Evolutionary conservation across 2,113 vertebrate genomes (phyloP), one percentile per base, ranked within the genome.

Genomic region (Bungarus multicinctus): DNA sequence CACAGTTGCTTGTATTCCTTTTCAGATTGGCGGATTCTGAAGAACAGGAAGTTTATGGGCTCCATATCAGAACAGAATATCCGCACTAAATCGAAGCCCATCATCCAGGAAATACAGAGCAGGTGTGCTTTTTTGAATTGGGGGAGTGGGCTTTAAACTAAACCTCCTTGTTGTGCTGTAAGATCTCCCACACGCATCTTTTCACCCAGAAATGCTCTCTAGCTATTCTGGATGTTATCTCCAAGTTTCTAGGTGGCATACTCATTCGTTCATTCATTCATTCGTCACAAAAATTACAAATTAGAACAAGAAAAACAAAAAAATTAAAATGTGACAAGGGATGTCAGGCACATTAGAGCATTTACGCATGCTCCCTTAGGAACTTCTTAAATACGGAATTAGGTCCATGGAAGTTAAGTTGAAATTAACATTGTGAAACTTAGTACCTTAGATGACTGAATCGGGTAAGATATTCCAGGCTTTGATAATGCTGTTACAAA

Each of bases 11-110:
- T 55, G 3, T 64, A 0, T 45, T 18, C 9, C 23, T 52, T 81
- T 11, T 16, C 96, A 99, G 99, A 99, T 64, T 98, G 98, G 97
- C 98, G 98, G 87, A 95, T 99, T 85, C 91, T 99, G 96, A 99
- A 98, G 94, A 98, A 99, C 97, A 96, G 99, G 8, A 98, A 98
- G 93, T 99, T 98, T 85, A 94, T 99, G 95, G 99, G 99, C 23
- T 98, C 98, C 12, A 94, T 99, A 39, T 96, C 94, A 0, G 98
- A 98, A 89, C 99, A 99, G 96, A 98, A 98, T 95, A 98, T 99
- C 94, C 97, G 98, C 52, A 98, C 98, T 0, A 98, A 97, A 94
- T 98, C 97, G 93, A 97, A 96, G 20, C 98, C 98, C 0, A 94
- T 97, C 43, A 99, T 99, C 85, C 97, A 99, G 94, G 99, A 99